Conservation (phyloP, 2,888 invertebrate species). For the Allophyes oxyacanthae region DNA sequence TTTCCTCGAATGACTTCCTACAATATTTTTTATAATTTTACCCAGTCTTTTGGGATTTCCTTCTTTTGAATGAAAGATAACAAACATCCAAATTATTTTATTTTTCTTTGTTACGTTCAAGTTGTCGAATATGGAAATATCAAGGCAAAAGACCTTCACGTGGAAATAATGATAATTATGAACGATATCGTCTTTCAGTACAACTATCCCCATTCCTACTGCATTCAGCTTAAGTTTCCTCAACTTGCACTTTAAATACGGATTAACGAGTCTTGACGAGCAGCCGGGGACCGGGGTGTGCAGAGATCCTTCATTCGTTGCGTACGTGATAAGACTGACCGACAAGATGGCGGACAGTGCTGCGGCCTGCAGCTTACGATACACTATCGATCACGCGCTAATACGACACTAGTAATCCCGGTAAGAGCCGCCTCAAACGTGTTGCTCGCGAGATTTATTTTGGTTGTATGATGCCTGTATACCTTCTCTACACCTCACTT, state of each 20-base stretch:
- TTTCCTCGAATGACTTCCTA: too few relatives aligned
- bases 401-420: conserved; percentile 72
- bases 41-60: too few relatives aligned
- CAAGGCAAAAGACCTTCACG: too few relatives aligned
- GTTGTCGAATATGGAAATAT: too few relatives aligned
- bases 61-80: too few relatives aligned
- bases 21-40: too few relatives aligned
- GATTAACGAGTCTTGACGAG: conserved; percentile 34
- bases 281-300: conserved; percentile 60
- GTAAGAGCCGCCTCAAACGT: conserved; percentile 56
- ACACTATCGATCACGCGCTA: conserved; percentile 73
- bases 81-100: too few relatives aligned
- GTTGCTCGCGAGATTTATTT: conserved; percentile 54
- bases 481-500: conserved; percentile 38
- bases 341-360: conserved; percentile 60
- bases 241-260: conserved; percentile 42
- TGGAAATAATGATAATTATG: too few relatives aligned
- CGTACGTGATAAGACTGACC: conserved; percentile 74
- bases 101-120: too few relatives aligned
- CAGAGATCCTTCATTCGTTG: conserved; percentile 73
- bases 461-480: conserved; percentile 37
- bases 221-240: conserved; percentile 12
- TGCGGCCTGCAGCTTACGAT: conserved; percentile 58
- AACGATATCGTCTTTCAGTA: too few relatives aligned
- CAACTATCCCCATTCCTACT: background rate